A percentile compares a stretch with the other conserved stretches of the same genome.
Conservation (phyloP, 2,888 invertebrate species). For the Amaurobius ferox region DNA sequence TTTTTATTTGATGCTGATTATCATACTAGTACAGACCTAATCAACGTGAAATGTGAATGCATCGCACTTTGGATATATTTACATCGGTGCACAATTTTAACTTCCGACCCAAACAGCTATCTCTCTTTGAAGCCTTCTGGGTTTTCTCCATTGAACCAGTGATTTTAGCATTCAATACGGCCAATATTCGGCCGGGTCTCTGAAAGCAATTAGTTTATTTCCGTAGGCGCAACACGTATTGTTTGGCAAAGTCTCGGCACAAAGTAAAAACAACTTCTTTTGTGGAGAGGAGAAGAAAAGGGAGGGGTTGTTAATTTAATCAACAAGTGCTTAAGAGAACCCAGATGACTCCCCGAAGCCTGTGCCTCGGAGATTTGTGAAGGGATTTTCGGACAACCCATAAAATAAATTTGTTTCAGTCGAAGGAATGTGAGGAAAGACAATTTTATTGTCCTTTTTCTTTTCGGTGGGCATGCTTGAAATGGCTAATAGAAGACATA, state of each 20-base stretch:
- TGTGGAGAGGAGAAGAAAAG: not conserved
- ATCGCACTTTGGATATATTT: too few relatives aligned
- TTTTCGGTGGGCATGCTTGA: too few relatives aligned
- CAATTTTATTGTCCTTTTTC: too few relatives aligned
- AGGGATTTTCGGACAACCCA: not conserved
- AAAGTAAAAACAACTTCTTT: not conserved
- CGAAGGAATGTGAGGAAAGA: too few relatives aligned
- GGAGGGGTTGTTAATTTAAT: constrained; percentile 2
- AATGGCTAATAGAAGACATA: too few relatives aligned
- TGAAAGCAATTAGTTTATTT: constrained; percentile 9
- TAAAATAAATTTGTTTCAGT: not conserved
- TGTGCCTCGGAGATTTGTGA: not conserved
- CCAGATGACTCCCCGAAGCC: not conserved
- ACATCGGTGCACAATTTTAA: too few relatives aligned
- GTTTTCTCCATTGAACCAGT: not conserved
- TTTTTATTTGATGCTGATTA: too few relatives aligned
- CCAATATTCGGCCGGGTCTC: not conserved
- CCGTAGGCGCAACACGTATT: constrained; percentile 1
- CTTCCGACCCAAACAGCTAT: too few relatives aligned
- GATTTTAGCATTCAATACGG: not conserved
- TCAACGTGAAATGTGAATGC: too few relatives aligned
- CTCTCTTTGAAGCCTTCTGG: too few relatives aligned
- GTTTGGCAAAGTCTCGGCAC: not conserved
- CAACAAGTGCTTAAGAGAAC: constrained; percentile 8
- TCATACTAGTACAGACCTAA: too few relatives aligned